Percentiles rank a stretch among this genome's conserved stretches.
These are phyloP conservation scores for Polypterus bichir DNA, from an alignment of 2,113 vertebrate genomes.

Conservation along the genomic window DNA sequence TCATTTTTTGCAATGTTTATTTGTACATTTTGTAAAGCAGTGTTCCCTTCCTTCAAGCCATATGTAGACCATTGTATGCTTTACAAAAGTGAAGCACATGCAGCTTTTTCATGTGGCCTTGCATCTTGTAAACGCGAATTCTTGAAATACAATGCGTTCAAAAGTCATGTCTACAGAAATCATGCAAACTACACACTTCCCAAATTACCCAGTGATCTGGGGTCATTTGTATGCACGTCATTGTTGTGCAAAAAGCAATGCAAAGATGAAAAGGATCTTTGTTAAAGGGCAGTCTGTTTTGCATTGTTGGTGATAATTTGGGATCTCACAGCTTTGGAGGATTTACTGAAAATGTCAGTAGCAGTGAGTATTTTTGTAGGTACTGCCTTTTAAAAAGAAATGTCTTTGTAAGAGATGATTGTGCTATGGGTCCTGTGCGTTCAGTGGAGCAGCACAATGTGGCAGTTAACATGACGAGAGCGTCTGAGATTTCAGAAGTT, in stretches of 20 bases:
- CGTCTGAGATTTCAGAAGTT: neutral
- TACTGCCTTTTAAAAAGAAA: conserved; percentile 12
- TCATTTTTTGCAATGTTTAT: neutral
- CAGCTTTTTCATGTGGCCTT: conserved; percentile 14
- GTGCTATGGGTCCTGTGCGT: conserved; percentile 1
- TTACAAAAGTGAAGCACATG: conserved; percentile 15
- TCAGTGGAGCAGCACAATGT: conserved; percentile 19
- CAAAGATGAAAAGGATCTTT: conserved; percentile 14
- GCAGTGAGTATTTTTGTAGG: conserved; percentile 13
- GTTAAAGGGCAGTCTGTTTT: conserved; percentile 13
- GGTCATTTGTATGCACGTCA: no score
- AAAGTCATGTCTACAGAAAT: conserved; percentile 15
- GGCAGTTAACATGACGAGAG: conserved; percentile 11
- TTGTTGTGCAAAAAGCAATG: conserved; percentile 10
- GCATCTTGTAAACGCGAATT: conserved; percentile 14
- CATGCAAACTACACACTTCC: neutral
- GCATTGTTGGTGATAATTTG: conserved; percentile 20
- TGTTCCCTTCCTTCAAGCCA: conserved; percentile 13
- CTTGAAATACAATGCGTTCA: conserved; percentile 19
- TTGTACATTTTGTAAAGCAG: conserved; percentile 13
- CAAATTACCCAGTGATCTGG: no score
- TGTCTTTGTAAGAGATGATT: neutral
- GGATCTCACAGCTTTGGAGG: conserved; percentile 19
- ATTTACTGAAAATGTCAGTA: conserved; percentile 20
- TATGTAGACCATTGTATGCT: conserved; percentile 12